phyloP scores from a whole-genome alignment of 1,140 invertebrate species.

The Chlorops oryzae region DNA sequence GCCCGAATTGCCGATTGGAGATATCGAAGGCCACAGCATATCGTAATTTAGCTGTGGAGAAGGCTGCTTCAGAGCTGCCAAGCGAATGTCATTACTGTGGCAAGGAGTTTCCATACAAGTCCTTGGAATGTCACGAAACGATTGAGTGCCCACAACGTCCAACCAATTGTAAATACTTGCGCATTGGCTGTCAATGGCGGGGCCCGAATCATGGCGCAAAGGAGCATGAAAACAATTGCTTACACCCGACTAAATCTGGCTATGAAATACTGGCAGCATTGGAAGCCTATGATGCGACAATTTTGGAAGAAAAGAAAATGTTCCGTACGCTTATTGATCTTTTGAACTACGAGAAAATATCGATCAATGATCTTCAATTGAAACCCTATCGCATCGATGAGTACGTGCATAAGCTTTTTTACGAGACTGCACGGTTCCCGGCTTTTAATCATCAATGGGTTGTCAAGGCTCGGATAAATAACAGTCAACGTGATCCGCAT shows the following conservation, averaged over 20 bases:
- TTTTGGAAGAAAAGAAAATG: slow-evolving; percentile 63
- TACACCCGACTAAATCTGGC: slow-evolving; percentile 73
- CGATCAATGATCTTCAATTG: slow-evolving; percentile 89
- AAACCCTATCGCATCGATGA: slow-evolving; percentile 93
- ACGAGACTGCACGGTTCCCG: slow-evolving; percentile 87
- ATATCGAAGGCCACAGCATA: slow-evolving; percentile 82
- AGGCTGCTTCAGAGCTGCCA: slow-evolving; percentile 88
- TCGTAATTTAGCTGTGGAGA: slow-evolving; percentile 88
- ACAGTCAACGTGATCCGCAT: slow-evolving; percentile 84
- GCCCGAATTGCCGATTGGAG: slow-evolving; percentile 89
- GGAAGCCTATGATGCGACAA: slow-evolving; percentile 65
- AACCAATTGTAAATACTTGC: slow-evolving; percentile 74
- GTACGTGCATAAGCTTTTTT: slow-evolving; percentile 89
- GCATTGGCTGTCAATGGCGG: slow-evolving; percentile 88
- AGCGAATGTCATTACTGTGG: slow-evolving; percentile 84
- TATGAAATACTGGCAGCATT: slow-evolving; percentile 78
- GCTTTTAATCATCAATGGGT: slow-evolving; percentile 93
- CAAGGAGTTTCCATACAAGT: slow-evolving; percentile 78
- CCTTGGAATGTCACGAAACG: slow-evolving; percentile 77
- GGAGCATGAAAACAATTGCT: slow-evolving; percentile 74
- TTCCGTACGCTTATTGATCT: slow-evolving; percentile 81
- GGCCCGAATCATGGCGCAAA: slow-evolving; percentile 74
- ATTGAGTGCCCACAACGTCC: slow-evolving; percentile 84
- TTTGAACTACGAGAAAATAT: slow-evolving; percentile 91
- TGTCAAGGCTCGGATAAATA: slow-evolving; percentile 86